A percentile compares a stretch with the other conserved stretches of the same genome.
Conservation (phyloP, 2,888 invertebrate species). For the Piscicola geometra region DNA sequence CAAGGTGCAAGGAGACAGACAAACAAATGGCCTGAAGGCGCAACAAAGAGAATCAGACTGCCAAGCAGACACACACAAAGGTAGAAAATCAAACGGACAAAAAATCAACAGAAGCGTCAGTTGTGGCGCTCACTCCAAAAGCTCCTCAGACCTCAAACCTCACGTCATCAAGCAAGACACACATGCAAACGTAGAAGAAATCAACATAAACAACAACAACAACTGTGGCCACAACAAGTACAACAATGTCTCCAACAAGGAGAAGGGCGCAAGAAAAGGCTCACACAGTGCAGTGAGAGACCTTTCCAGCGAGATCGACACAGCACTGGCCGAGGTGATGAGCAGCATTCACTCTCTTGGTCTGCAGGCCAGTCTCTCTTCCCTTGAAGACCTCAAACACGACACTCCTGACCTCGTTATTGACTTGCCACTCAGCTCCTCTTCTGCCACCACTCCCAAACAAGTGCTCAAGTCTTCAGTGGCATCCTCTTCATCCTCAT, state of each 20-base stretch:
- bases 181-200: not conserved
- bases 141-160: not conserved
- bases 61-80: too few relatives aligned
- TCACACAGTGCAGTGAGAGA: slow-evolving; percentile 45
- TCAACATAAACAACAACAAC: not conserved
- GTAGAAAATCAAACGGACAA: not conserved
- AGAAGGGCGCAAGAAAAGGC: not conserved
- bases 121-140: not conserved
- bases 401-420: slow-evolving; percentile 54
- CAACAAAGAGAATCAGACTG: too few relatives aligned
- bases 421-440: slow-evolving; percentile 49
- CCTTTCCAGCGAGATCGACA: slow-evolving; percentile 51
- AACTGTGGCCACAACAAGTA: not conserved
- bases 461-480: not conserved
- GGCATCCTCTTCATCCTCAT: not conserved
- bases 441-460: not conserved
- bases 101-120: not conserved
- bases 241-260: not conserved
- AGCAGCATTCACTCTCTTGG: slow-evolving; percentile 53
- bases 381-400: slow-evolving; percentile 33
- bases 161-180: not conserved
- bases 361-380: slow-evolving; percentile 47
- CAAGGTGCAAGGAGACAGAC: slow-evolving; percentile 8
- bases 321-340: slow-evolving; percentile 55
- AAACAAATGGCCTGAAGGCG: not conserved